A percentile compares a stretch with the other conserved stretches of the same genome.
phyloP scores from a whole-genome alignment of 2,113 vertebrate species.

The Psammodynastes pulverulentus region DNA sequence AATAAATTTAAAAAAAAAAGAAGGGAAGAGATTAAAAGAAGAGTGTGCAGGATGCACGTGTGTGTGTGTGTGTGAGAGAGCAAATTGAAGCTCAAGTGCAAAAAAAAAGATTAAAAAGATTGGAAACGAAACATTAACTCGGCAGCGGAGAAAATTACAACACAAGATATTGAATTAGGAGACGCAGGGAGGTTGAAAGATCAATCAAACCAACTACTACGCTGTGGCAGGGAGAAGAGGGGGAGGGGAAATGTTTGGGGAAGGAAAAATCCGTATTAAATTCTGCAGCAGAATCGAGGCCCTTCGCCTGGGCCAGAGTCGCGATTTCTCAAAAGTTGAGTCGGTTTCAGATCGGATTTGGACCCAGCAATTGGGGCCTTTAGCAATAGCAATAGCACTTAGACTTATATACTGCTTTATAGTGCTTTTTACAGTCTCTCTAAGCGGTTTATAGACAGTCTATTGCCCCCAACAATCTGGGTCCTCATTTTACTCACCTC shows the following conservation, averaged over 20 bases:
- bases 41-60: background rate
- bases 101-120: background rate
- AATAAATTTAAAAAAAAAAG: background rate
- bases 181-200: background rate
- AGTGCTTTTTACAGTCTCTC: too few species aligned
- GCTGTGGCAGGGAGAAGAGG: background rate
- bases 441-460: too few species aligned
- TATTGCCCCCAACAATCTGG: too few species aligned
- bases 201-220: constrained; percentile 12
- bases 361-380: too few species aligned
- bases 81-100: background rate
- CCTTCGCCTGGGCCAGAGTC: fast-evolving
- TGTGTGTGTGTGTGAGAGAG: background rate
- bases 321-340: background rate
- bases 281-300: background rate
- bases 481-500: too few species aligned
- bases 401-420: too few species aligned
- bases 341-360: background rate
- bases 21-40: background rate
- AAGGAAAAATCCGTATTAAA: background rate
- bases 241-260: background rate
- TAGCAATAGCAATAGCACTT: too few species aligned
- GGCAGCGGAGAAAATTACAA: constrained; percentile 1
- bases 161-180: constrained; percentile 10
- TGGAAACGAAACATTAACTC: background rate